Evolutionary conservation across 1,140 invertebrate genomes (phyloP).

Genomic region (Micrasema minimum): DNA sequence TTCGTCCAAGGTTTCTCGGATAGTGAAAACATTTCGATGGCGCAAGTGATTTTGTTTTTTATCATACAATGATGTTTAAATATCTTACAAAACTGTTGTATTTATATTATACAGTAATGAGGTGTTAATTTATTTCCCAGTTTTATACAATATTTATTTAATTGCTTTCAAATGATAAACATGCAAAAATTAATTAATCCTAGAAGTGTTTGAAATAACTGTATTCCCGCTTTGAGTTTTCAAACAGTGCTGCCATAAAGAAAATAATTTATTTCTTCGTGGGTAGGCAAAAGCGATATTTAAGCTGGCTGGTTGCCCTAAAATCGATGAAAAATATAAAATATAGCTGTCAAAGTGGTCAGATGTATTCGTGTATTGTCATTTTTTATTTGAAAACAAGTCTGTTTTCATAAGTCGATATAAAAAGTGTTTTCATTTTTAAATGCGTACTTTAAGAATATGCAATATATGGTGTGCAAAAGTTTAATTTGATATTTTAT

Average conservation of each 20-base stretch:
- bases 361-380: constrained; percentile 17
- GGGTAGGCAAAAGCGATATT: constrained; percentile 10
- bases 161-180: not conserved
- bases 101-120: no score
- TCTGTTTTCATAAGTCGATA: constrained; percentile 18
- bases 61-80: not conserved
- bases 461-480: not conserved
- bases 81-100: no score
- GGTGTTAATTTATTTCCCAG: no score
- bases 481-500: constrained; percentile 6
- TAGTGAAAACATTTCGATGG: no score
- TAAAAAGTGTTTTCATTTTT: constrained; percentile 6
- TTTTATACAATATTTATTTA: not conserved
- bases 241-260: not conserved
- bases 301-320: constrained; percentile 23
- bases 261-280: constrained; percentile 12
- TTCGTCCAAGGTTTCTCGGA: no score
- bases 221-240: not conserved
- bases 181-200: no score
- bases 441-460: constrained; percentile 37
- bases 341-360: constrained; percentile 38
- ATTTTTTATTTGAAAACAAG: constrained; percentile 40
- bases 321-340: constrained; percentile 40
- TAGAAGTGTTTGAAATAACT: no score
- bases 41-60: not conserved